Conservation (phyloP, 35 echinoderm and acorn worm genomes). For the Chiridota heheva region DNA sequence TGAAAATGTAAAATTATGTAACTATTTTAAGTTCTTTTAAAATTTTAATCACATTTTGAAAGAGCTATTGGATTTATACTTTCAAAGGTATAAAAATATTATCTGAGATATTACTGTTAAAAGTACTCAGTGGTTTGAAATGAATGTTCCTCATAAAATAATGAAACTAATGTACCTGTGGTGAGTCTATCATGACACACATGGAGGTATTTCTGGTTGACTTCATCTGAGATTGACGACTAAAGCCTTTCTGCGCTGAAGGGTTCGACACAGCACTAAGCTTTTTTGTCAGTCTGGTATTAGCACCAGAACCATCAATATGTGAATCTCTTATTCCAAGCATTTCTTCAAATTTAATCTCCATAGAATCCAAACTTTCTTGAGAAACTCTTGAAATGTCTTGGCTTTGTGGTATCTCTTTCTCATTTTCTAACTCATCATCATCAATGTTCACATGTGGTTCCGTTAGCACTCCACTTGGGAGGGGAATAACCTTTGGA, state of each 20-base stretch:
- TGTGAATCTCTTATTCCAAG: constrained; percentile 11
- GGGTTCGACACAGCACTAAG: too few relatives aligned
- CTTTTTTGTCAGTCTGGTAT: too few relatives aligned
- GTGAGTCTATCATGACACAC: constrained; percentile 71
- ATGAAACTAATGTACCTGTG: constrained; percentile 54
- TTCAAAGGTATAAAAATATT: too few relatives aligned
- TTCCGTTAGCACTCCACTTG: neutral
- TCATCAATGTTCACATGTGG: neutral
- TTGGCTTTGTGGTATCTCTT: constrained; percentile 27
- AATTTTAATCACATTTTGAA: too few relatives aligned
- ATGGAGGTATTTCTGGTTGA: constrained; percentile 72
- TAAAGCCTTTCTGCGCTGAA: constrained; percentile 55
- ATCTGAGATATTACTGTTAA: too few relatives aligned
- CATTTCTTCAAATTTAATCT: constrained; percentile 54
- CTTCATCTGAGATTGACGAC: constrained; percentile 52
- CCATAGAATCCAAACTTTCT: constrained; percentile 54
- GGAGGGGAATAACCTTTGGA: constrained; percentile 14
- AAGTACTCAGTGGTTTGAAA: too few relatives aligned
- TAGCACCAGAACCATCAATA: too few relatives aligned
- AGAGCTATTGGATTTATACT: too few relatives aligned
- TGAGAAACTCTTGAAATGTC: neutral
- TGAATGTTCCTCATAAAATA: too few relatives aligned
- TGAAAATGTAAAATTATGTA: neutral
- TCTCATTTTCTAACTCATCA: constrained; percentile 6
- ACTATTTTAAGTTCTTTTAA: too few relatives aligned